phyloP scores from a whole-genome alignment of 2,888 invertebrate genomes.

The Melikaiella ostensackeni region DNA sequence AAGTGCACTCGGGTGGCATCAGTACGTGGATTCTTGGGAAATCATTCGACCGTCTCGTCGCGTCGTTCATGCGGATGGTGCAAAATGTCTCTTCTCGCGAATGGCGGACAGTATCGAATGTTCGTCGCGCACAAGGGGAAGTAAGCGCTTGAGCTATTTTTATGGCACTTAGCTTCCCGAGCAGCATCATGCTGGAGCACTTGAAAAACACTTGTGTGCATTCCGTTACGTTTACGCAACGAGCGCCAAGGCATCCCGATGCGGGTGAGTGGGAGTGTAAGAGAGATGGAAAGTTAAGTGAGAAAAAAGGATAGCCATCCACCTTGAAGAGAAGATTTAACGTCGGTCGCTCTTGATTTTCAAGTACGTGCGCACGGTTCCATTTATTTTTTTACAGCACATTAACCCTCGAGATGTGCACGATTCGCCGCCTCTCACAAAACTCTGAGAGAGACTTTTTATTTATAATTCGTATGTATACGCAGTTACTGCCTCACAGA shows the following conservation, averaged over 20 bases:
- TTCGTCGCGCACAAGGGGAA: conserved; percentile 58
- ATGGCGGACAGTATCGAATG: conserved; percentile 58
- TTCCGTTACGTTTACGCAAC: conserved; percentile 74
- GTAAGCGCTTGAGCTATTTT: conserved; percentile 71
- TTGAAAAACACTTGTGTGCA: conserved; percentile 76
- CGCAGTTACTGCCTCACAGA: neutral
- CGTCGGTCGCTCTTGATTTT: conserved; percentile 57
- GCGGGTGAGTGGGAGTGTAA: conserved; percentile 50
- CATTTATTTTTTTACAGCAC: conserved; percentile 17
- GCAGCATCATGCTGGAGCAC: conserved; percentile 75
- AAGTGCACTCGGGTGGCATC: conserved; percentile 42
- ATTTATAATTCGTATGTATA: neutral
- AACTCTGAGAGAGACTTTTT: conserved; percentile 6
- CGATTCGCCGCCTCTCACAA: neutral
- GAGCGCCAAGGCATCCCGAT: conserved; percentile 51
- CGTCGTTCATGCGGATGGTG: conserved; percentile 47
- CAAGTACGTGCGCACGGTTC: conserved; percentile 47
- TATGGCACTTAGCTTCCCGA: conserved; percentile 73
- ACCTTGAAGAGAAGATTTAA: conserved; percentile 1
- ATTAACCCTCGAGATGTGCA: conserved; percentile 7
- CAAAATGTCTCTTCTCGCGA: conserved; percentile 54
- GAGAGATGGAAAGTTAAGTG: conserved; percentile 51
- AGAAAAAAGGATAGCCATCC: conserved; percentile 47
- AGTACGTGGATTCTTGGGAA: conserved; percentile 7
- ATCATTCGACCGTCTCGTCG: conserved; percentile 24